Base-by-base conservation (phyloP, 2,888 invertebrate species). In the Thelaira solivaga region DNA sequence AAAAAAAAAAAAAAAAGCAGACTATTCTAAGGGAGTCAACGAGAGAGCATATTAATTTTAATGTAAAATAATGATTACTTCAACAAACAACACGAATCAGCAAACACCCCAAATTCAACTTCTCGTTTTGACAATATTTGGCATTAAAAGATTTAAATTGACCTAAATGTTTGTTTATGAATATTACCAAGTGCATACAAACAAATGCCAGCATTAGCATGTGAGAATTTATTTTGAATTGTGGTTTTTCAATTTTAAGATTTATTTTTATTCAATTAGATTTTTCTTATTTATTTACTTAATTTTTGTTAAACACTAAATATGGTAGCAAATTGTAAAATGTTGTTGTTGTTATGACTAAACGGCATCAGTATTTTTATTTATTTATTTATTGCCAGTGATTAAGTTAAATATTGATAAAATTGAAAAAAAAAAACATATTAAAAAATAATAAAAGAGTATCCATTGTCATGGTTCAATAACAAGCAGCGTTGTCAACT, bases 151-250 rank as follows among this genome's bases (percentile, higher is more conserved):
- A 43, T 13, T 43, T 20, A 36, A 61, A 74, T 61, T 78, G 78
- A 61, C 78, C 74, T 65, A 43, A 65, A 71, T 74, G 47, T 55
- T 55, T 53, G 45, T 49, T 71, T 59, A 65, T 69, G 45, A 36
- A 36, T 29, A 11, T 29, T 7, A 6, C 26, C 7, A 13, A 13
- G 6, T 13, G 26, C 11, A 34, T 41, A 13, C 24, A 16, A 26
- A 18, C 18, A 18, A n/a, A 36, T 41, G 43, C 31, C 26, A 18
- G 41, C 59, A 64, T 69, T 34, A 64, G 41, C 39, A 24, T 45
- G 59, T 53, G 26, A 62, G 20, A 34, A 64, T 41, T 67, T 67
- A 51, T 65, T 49, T 61, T 29, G 16, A 53, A 53, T 43, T 53
- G 41, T 55, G 10, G n/a, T 62, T 62, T 43, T 49, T 39, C 20